phyloP scores from a whole-genome alignment of 2,797 vertebrate species.

The Cyclura pinguis region DNA sequence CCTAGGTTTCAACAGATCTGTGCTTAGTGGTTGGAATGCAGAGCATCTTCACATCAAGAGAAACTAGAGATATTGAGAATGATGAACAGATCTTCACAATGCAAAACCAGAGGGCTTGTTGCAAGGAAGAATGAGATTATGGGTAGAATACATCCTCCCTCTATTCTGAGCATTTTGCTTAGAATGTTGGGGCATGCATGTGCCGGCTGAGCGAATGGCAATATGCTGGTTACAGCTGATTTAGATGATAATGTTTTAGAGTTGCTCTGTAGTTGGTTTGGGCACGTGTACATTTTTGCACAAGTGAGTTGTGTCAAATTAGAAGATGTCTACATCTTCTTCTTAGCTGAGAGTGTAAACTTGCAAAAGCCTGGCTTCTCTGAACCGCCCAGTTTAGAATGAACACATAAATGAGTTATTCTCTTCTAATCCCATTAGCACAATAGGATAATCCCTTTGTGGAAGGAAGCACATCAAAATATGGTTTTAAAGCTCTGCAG shows the following conservation, averaged over 20 bases:
- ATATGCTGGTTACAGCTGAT: neutral
- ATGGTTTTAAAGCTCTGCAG: constrained; percentile 48
- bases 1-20: neutral
- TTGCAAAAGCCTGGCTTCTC: neutral
- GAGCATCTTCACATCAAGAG: neutral
- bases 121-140: neutral
- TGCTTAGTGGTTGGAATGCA: neutral
- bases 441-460: constrained; percentile 61
- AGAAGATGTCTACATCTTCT: neutral
- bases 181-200: neutral
- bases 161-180: neutral
- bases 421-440: constrained; percentile 55
- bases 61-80: too few species aligned
- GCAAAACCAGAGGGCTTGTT: neutral
- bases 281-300: neutral
- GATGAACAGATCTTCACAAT: neutral
- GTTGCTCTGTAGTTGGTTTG: neutral
- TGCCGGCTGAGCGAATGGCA: neutral
- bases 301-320: neutral
- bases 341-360: neutral
- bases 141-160: neutral
- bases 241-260: neutral
- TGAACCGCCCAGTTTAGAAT: neutral
- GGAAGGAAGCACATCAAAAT: constrained; percentile 55
- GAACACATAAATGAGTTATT: constrained; percentile 45